Percentiles rank a stretch among this genome's conserved stretches.
Conservation (phyloP, 2,113 vertebrate species). For the Alethe castanea region DNA sequence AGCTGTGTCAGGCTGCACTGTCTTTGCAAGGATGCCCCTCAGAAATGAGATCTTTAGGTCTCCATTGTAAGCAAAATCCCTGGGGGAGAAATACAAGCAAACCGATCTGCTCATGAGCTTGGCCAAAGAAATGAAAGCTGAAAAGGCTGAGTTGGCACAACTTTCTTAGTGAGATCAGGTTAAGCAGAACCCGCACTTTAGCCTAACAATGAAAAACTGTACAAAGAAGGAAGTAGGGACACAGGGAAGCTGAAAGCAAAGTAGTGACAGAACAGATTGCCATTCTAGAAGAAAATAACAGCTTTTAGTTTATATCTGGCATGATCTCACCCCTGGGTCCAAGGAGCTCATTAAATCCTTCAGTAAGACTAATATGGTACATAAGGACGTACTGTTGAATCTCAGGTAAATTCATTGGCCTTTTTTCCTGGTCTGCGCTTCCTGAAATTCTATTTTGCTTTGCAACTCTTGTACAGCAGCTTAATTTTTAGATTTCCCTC, state of each 20-base stretch:
- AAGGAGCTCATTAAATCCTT: background rate
- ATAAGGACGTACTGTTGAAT: background rate
- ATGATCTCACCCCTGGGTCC: background rate
- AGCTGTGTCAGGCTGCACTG: slow-evolving; percentile 16
- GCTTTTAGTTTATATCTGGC: background rate
- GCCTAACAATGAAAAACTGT: background rate
- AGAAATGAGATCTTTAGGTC: background rate
- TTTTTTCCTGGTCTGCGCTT: background rate
- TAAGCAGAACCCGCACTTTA: background rate
- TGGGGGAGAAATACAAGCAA: background rate
- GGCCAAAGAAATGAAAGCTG: background rate
- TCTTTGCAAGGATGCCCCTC: background rate
- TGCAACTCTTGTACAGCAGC: background rate
- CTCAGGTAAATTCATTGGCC: background rate
- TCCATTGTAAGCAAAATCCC: background rate
- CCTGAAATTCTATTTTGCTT: background rate
- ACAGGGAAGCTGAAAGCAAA: background rate
- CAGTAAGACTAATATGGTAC: background rate
- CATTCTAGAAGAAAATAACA: background rate
- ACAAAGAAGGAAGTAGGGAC: background rate
- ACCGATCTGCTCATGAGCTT: background rate
- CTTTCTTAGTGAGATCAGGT: background rate
- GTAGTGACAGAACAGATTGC: background rate
- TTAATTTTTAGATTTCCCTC: background rate
- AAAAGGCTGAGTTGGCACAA: background rate